phyloP scores from a whole-genome alignment of 2,797 vertebrate species.

The Echiichthys vipera region DNA sequence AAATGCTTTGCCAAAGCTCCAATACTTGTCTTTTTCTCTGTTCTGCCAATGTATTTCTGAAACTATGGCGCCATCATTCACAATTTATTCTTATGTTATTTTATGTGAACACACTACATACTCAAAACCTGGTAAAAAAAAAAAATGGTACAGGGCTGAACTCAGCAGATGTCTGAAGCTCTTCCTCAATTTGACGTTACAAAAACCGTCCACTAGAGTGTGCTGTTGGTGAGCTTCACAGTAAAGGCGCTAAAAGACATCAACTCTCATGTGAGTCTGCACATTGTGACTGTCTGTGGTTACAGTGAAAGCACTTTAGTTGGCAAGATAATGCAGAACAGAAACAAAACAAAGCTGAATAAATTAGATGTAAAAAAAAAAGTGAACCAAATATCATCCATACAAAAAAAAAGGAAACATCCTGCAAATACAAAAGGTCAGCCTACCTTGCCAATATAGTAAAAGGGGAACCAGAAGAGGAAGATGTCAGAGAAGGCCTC shows the following conservation, averaged over 20 bases:
- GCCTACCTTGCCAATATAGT: conserved; percentile 92
- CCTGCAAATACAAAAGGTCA: not conserved
- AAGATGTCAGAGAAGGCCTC: conserved; percentile 96
- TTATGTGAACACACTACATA: not conserved
- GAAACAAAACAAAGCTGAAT: not conserved
- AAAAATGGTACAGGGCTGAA: no score
- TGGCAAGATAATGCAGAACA: not conserved
- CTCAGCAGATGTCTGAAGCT: not conserved
- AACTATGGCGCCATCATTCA: not conserved
- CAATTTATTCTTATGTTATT: not conserved
- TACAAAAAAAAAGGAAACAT: not conserved
- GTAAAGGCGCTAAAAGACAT: not conserved
- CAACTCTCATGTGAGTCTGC: conserved; percentile 1
- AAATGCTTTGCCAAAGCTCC: no score
- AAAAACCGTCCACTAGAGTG: conserved; percentile 45
- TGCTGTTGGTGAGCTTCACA: not conserved
- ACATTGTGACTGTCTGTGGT: not conserved
- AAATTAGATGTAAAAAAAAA: not conserved
- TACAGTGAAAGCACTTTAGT: not conserved
- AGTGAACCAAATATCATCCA: not conserved
- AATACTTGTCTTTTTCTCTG: not conserved
- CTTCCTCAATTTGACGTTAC: not conserved
- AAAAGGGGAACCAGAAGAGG: conserved; percentile 98
- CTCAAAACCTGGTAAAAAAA: not conserved
- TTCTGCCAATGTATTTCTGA: not conserved